A percentile compares a stretch with the other conserved stretches of the same genome.
phyloP scores from a whole-genome alignment of 2,888 invertebrate species.

The Calliopum simillimum region DNA sequence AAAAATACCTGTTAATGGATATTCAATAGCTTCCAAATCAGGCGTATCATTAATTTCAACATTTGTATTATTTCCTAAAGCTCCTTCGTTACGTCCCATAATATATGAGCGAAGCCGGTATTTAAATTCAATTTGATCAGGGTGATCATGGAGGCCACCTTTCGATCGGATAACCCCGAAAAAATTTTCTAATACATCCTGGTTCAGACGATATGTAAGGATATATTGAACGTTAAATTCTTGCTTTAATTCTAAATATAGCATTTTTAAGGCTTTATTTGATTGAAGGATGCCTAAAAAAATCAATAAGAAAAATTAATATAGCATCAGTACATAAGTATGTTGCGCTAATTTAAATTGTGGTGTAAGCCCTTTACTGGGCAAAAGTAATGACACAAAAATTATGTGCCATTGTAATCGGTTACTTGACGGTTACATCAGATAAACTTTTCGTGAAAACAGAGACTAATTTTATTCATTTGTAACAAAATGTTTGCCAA shows the following conservation, averaged over 20 bases:
- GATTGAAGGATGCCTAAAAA: too few relatives aligned
- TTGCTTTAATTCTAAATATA: background rate
- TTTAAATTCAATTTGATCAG: slow-evolving; percentile 29
- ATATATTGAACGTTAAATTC: slow-evolving; percentile 20
- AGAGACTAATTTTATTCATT: too few relatives aligned
- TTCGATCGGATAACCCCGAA: slow-evolving; percentile 17
- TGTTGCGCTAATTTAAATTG: too few relatives aligned
- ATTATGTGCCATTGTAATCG: too few relatives aligned
- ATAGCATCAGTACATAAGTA: too few relatives aligned
- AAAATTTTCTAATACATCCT: slow-evolving; percentile 27
- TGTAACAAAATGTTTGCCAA: too few relatives aligned
- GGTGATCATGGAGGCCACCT: slow-evolving; percentile 27
- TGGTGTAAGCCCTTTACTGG: too few relatives aligned
- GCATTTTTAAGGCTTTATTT: slow-evolving; percentile 3
- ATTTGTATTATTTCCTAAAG: slow-evolving; percentile 26
- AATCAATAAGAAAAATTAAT: too few relatives aligned
- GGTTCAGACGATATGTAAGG: slow-evolving; percentile 29
- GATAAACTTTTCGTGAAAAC: too few relatives aligned
- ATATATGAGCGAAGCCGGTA: slow-evolving; percentile 30
- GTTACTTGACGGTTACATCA: too few relatives aligned
- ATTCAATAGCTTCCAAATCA: slow-evolving; percentile 11
- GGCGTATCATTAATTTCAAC: slow-evolving; percentile 28
- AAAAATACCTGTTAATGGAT: background rate
- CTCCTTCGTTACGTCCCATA: slow-evolving; percentile 30
- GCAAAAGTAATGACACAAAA: too few relatives aligned